Evolutionary conservation across 2,113 vertebrate species (phyloP), one percentile per base, ranked within the genome.

Genomic region (Pachyramphus minor): DNA sequence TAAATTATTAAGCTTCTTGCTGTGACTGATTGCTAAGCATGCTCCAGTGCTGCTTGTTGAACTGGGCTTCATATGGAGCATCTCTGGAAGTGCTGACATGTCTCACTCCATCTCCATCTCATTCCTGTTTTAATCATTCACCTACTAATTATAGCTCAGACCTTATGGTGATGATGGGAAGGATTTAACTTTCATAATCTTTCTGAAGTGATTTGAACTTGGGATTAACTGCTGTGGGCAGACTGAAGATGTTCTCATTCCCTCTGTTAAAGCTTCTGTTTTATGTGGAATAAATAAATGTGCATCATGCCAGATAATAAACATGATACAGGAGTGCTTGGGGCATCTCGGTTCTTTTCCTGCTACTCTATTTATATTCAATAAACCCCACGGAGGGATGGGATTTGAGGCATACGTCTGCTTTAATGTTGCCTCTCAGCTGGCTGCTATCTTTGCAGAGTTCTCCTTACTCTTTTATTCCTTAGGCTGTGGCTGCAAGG

Each of bases 281-380:
- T 88, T 89, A 89, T 81, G 59, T 86, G 76, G 37, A 93, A 94
- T 77, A 96, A 94, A 95, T 76, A 94, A 95, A 81, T 67, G 76
- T 93, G 60, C n/a, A 62, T 71, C 72, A 30, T 76, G 59, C 63
- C 67, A 81, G 76, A 90, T 88, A 90, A 86, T 90, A 93, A 95
- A 92, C 55, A 74, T 1, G 79, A 95, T 86, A 81, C 59, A 67
- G 72, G 37, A 95, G 33, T 59, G 79, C 95, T 93, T 86, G 72
- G 52, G 76, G 88, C 86, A 81, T 75, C 80, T 93, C 5, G 0
- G 24, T 81, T 96, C 55, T 84, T 21, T 86, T 94, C 64, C 86
- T 74, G 68, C 37, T 89, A 67, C 69, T 84, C 76, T 96, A 89
- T 94, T 94, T 96, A 82, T 91, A 84, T 77, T 88, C 80, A 84